Percentiles rank a stretch among this genome's conserved stretches.
phyloP scores from a whole-genome alignment of 2,797 vertebrate genomes.

The Gymnocypris eckloni region DNA sequence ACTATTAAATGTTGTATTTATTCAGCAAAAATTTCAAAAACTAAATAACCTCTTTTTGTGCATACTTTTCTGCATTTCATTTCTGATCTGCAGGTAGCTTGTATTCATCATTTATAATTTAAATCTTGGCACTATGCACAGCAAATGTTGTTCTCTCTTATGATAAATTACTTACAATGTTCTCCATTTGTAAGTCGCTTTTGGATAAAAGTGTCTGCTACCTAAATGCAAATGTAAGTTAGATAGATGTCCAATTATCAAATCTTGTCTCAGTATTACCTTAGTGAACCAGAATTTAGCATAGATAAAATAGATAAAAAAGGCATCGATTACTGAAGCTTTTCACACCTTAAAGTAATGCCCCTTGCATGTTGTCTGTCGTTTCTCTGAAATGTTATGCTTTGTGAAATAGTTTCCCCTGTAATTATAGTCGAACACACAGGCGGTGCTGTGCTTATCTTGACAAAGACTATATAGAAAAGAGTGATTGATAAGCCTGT shows the following conservation, averaged over 20 bases:
- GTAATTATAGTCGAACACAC: constrained; percentile 32
- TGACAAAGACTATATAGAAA: constrained; percentile 33
- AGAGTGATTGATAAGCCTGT: constrained; percentile 30
- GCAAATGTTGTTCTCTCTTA: neutral
- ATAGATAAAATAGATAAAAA: neutral
- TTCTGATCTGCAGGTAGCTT: neutral
- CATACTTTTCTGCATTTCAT: neutral
- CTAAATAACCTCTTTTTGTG: neutral
- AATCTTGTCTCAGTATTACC: neutral
- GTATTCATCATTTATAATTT: neutral
- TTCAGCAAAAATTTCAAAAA: neutral
- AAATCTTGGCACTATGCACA: neutral
- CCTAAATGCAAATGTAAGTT: neutral
- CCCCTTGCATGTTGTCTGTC: neutral
- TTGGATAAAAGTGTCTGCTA: neutral
- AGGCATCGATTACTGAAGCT: neutral
- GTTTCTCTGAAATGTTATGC: neutral
- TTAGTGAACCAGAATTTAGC: neutral
- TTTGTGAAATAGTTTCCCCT: constrained; percentile 10
- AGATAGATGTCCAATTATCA: neutral
- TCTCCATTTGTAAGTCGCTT: neutral
- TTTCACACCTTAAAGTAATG: neutral
- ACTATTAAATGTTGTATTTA: neutral
- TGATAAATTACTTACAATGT: neutral
- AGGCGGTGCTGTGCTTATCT: constrained; percentile 14